These are phyloP conservation scores for Daphoenositta chrysoptera DNA, from an alignment of 2,113 vertebrate species.

Conservation along the genomic window DNA sequence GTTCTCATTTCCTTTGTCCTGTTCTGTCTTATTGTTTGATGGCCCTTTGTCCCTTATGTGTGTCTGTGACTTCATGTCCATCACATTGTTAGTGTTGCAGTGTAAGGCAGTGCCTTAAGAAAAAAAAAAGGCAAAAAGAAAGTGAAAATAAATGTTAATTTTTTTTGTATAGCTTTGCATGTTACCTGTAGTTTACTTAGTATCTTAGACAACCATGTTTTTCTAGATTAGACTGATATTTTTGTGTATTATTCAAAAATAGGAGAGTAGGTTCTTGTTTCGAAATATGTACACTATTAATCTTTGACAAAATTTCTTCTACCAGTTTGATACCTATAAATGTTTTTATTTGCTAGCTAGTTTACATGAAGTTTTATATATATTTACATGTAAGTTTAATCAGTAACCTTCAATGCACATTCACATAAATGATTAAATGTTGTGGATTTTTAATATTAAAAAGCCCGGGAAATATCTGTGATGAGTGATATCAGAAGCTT, in stretches of 20 bases:
- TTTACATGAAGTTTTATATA: not conserved
- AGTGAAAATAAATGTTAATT: not conserved
- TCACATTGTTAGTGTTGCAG: slow-evolving; percentile 5
- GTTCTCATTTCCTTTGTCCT: slow-evolving; percentile 13
- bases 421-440: not conserved
- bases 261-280: not conserved
- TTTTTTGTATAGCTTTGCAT: not conserved
- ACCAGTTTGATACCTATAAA: not conserved
- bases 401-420: not conserved
- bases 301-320: not conserved
- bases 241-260: not conserved
- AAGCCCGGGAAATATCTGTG: not conserved
- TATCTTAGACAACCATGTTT: not conserved
- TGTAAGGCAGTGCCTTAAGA: not conserved
- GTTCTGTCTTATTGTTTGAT: not conserved
- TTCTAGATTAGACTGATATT: not conserved
- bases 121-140: not conserved
- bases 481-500: not conserved
- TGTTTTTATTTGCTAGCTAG: not conserved
- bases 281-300: not conserved
- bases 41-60: not conserved
- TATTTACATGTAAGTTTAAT: not conserved
- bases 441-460: not conserved
- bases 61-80: slow-evolving; percentile 56
- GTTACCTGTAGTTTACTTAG: not conserved